Conservation (phyloP, 2,797 vertebrate species). For the Peromyscus melanophrys region DNA sequence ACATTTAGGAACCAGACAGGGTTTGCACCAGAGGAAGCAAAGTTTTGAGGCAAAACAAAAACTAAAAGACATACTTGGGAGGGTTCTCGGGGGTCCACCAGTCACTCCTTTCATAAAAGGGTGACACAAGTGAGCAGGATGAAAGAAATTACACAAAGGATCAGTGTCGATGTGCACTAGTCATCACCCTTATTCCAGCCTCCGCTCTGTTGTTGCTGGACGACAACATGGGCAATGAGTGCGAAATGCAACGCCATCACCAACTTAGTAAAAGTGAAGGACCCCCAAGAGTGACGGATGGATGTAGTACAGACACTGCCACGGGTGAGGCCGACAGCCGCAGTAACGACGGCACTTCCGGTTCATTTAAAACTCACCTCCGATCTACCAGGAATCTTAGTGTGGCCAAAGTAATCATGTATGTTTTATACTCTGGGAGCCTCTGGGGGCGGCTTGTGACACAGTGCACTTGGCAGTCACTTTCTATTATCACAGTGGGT, state of each 20-base stretch:
- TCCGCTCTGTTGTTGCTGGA: neutral
- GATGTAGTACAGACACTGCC: fast-evolving
- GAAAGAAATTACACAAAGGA: neutral
- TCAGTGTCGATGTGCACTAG: neutral
- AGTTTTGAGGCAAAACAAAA: neutral
- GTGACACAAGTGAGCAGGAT: neutral
- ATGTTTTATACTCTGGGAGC: slow-evolving; percentile 10
- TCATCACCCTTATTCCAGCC: neutral
- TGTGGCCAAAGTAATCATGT: neutral
- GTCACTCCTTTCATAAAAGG: neutral
- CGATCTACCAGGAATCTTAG: neutral
- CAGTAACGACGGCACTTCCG: neutral
- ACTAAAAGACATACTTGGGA: neutral
- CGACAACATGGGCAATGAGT: fast-evolving
- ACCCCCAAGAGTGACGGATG: neutral
- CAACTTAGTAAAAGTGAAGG: neutral
- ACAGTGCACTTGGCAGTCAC: neutral
- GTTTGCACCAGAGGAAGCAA: neutral
- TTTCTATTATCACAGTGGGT: slow-evolving; percentile 20
- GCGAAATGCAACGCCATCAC: neutral
- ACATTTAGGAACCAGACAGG: slow-evolving; percentile 76
- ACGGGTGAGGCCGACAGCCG: fast-evolving
- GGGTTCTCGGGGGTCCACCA: neutral
- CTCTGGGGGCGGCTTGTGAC: neutral
- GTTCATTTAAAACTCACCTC: slow-evolving; percentile 26